Percentiles rank a stretch among this genome's conserved stretches.
phyloP scores from a whole-genome alignment of 2,888 invertebrate species.

The Cephonodes hylas region DNA sequence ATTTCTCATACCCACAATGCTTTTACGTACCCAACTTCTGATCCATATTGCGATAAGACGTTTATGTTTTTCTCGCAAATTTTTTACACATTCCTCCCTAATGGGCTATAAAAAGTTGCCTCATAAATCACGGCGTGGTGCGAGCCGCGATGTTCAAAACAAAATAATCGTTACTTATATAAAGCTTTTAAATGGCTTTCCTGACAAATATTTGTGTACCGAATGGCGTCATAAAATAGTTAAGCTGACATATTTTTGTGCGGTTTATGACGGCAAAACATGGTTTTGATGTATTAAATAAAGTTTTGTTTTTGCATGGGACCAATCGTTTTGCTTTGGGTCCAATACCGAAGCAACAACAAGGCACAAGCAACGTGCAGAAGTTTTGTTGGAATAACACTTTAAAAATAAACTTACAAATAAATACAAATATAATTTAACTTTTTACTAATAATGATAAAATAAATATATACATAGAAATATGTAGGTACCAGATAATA shows the following conservation, averaged over 20 bases:
- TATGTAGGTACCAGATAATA: no score
- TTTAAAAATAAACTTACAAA: no score
- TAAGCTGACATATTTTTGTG: neutral
- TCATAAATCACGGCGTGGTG: neutral
- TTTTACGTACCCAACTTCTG: neutral
- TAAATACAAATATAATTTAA: no score
- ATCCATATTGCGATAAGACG: neutral
- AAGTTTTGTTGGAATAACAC: no score
- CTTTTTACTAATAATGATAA: no score
- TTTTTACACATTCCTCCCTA: neutral
- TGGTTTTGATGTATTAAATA: no score
- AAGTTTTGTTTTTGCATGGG: no score
- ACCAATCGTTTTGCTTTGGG: no score
- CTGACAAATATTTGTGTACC: neutral
- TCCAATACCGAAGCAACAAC: no score
- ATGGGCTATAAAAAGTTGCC: conserved; percentile 1
- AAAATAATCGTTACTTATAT: neutral
- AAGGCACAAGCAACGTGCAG: no score
- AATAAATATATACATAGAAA: no score
- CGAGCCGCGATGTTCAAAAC: neutral
- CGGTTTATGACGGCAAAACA: neutral
- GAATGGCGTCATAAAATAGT: neutral
- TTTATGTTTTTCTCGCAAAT: neutral
- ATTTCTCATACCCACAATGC: neutral
- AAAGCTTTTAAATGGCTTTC: neutral